Evolutionary conservation across 2,797 vertebrate genomes (phyloP).

Genomic region (Eutrigla gurnardus): DNA sequence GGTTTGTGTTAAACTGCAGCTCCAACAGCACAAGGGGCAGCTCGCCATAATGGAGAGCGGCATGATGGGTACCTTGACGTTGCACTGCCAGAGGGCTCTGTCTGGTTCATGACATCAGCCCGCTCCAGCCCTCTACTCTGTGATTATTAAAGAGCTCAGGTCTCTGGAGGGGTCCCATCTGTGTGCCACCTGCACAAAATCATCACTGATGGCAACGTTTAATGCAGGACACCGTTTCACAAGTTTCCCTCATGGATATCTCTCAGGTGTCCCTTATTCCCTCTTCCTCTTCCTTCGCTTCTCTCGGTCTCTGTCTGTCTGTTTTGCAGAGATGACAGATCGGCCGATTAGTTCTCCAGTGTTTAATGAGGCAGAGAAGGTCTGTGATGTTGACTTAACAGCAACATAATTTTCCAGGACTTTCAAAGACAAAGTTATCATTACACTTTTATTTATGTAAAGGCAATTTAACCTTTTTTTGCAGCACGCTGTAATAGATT

Average conservation of each 20-base stretch:
- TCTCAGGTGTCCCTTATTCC: slow-evolving; percentile 14
- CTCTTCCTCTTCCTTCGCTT: neutral
- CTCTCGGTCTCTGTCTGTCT: slow-evolving; percentile 12
- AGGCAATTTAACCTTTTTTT: slow-evolving; percentile 16
- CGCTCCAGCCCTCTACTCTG: slow-evolving; percentile 39
- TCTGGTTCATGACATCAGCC: slow-evolving; percentile 70
- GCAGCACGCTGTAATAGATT: slow-evolving; percentile 3
- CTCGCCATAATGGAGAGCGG: slow-evolving; percentile 49
- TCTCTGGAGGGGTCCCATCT: slow-evolving; percentile 66
- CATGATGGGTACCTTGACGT: slow-evolving; percentile 64
- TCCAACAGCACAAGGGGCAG: slow-evolving; percentile 54
- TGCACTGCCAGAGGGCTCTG: slow-evolving; percentile 56
- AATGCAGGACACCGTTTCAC: slow-evolving; percentile 37
- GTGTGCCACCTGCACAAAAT: slow-evolving; percentile 74
- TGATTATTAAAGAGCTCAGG: slow-evolving; percentile 69
- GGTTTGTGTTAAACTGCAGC: slow-evolving; percentile 56
- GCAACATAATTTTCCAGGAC: slow-evolving; percentile 25
- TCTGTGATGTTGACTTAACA: slow-evolving; percentile 48
- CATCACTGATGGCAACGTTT: slow-evolving; percentile 49
- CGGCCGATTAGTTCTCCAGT: slow-evolving; percentile 36
- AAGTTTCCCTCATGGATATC: slow-evolving; percentile 21
- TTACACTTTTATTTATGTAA: slow-evolving; percentile 36
- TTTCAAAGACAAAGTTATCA: slow-evolving; percentile 39
- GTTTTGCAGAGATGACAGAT: slow-evolving; percentile 56
- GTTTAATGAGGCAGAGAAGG: slow-evolving; percentile 42